These are phyloP conservation scores for Leptoclinus maculatus DNA, from an alignment of 2,797 vertebrate genomes.

Conservation along the genomic window DNA sequence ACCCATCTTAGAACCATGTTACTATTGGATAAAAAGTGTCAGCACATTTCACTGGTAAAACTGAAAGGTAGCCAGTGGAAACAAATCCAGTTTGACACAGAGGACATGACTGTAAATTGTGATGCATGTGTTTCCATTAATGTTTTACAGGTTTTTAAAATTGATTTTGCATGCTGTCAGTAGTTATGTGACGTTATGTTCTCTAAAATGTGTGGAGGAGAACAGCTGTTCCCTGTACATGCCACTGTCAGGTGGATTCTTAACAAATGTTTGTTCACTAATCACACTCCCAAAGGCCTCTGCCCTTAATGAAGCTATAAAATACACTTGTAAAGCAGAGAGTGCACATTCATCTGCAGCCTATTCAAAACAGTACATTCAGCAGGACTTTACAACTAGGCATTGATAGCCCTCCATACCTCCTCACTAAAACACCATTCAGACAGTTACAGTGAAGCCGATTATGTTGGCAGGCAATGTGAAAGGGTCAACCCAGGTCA, in stretches of 20 bases:
- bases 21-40: background rate
- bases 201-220: background rate
- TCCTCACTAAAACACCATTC: background rate
- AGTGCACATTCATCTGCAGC: constrained; percentile 32
- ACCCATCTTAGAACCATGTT: background rate
- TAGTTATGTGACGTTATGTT: constrained; percentile 8
- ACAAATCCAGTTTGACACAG: background rate
- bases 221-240: constrained; percentile 14
- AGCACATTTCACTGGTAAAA: too few species aligned
- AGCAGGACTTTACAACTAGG: constrained; percentile 28
- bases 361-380: constrained; percentile 33
- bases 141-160: constrained; percentile 15
- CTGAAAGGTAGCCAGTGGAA: background rate
- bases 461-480: background rate
- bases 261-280: constrained; percentile 35
- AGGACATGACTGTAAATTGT: background rate
- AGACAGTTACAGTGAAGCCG: background rate
- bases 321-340: constrained; percentile 31
- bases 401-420: background rate
- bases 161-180: constrained; percentile 14
- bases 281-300: constrained; percentile 49
- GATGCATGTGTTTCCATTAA: background rate
- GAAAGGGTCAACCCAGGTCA: background rate
- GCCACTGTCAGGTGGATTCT: constrained; percentile 12
- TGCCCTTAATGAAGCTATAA: constrained; percentile 45